These are phyloP conservation scores for Tarsius wallacei DNA, from an alignment of 2,797 vertebrate species.

Conservation along the genomic window DNA sequence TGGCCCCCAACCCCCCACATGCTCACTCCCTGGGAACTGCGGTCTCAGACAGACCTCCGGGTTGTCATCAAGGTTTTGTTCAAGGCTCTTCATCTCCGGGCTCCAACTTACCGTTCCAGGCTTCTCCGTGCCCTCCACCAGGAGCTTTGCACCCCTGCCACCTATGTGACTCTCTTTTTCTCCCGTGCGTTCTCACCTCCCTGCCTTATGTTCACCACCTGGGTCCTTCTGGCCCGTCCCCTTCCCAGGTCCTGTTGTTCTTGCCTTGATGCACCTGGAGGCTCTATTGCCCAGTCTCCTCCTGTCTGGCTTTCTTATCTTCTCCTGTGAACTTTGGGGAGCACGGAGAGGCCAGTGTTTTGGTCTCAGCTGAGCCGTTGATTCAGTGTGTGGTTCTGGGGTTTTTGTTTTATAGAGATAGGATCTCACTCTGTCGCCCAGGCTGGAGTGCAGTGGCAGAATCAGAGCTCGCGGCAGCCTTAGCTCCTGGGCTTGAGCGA, in stretches of 20 bases:
- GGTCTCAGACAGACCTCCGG: neutral
- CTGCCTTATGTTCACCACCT: neutral
- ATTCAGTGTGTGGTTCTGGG: neutral
- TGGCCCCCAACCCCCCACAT: neutral
- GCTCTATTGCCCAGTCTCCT: neutral
- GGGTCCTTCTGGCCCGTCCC: neutral
- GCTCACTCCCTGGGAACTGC: neutral
- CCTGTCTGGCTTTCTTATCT: neutral
- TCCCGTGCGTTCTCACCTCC: no score
- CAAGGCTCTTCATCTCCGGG: neutral
- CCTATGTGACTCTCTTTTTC: neutral
- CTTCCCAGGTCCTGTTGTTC: neutral
- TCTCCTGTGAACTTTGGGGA: neutral
- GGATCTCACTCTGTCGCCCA: no score
- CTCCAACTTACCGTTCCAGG: constrained; percentile 27
- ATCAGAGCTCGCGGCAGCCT: no score
- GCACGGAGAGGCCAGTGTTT: neutral
- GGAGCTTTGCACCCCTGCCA: neutral
- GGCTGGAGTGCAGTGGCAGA: no score
- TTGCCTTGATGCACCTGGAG: neutral
- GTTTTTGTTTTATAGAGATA: no score
- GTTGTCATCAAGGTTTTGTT: neutral
- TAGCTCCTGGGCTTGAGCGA: no score
- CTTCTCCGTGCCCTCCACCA: neutral
- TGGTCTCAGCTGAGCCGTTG: neutral